A percentile compares a stretch with the other conserved stretches of the same genome.
Evolutionary conservation across 2,113 vertebrate species (phyloP).

Genomic region (Chaetura pelagica): DNA sequence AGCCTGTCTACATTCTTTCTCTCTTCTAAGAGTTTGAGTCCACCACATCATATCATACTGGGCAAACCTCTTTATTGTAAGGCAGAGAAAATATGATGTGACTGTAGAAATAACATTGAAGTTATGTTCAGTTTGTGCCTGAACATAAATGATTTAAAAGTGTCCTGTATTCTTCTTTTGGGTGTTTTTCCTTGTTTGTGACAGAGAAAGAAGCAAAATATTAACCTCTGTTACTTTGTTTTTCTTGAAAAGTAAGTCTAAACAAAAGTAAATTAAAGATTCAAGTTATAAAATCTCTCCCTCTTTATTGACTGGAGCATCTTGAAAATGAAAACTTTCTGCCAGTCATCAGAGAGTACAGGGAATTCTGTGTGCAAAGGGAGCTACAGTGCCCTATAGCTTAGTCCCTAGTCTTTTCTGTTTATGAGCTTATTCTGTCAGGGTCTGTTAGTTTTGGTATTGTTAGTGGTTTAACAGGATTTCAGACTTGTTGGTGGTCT

Average conservation of each 20-base stretch:
- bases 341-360: not conserved
- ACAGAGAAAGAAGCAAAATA: not conserved
- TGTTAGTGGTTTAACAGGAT: conserved; percentile 75
- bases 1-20: not conserved
- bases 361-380: not conserved
- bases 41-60: not conserved
- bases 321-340: not conserved
- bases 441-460: conserved; percentile 71
- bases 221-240: not conserved
- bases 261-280: not conserved
- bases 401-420: not conserved
- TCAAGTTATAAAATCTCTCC: not conserved
- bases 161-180: not conserved
- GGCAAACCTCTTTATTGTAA: not conserved
- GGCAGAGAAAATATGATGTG: no score
- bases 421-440: conserved; percentile 59
- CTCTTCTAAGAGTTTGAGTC: not conserved
- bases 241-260: not conserved
- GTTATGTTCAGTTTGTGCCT: not conserved
- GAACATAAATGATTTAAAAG: not conserved
- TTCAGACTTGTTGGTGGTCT: conserved; percentile 71
- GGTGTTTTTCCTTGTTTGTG: not conserved
- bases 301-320: not conserved
- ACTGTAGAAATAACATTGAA: not conserved
- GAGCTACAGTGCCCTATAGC: not conserved